Conservation (phyloP, 2,888 invertebrate species). For the Spilarctia lutea region DNA sequence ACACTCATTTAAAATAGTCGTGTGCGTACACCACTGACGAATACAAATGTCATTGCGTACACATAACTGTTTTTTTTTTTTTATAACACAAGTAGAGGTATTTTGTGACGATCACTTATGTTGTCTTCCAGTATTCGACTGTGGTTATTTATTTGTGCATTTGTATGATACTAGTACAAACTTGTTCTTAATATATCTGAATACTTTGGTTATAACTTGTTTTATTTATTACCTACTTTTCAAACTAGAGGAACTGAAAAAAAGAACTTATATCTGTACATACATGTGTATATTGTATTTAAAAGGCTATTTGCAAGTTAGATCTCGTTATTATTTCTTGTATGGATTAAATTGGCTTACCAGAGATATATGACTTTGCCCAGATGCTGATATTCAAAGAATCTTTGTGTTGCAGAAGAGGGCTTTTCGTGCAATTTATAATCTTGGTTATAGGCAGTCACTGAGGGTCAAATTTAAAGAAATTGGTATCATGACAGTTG, state of each 20-base stretch:
- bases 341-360: background rate
- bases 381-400: background rate
- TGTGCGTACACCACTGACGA: no score
- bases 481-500: no score
- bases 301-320: no score
- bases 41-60: no score
- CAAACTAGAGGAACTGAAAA: background rate
- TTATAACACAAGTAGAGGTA: background rate
- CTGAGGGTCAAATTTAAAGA: no score
- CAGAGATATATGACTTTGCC: background rate
- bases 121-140: slow-evolving; percentile 59
- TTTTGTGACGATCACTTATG: slow-evolving; percentile 26
- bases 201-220: slow-evolving; percentile 15
- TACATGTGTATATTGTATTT: no score
- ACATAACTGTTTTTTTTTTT: background rate
- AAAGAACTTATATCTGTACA: no score
- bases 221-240: slow-evolving; percentile 13
- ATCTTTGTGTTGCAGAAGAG: no score
- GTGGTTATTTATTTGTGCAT: slow-evolving; percentile 55
- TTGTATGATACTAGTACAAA: slow-evolving; percentile 69
- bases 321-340: no score
- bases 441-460: no score
- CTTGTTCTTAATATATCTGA: slow-evolving; percentile 53
- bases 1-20: no score
- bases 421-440: no score